These are phyloP conservation scores for Chiloscyllium punctatum DNA, from an alignment of 2,797 vertebrate genomes.

Conservation along the genomic window DNA sequence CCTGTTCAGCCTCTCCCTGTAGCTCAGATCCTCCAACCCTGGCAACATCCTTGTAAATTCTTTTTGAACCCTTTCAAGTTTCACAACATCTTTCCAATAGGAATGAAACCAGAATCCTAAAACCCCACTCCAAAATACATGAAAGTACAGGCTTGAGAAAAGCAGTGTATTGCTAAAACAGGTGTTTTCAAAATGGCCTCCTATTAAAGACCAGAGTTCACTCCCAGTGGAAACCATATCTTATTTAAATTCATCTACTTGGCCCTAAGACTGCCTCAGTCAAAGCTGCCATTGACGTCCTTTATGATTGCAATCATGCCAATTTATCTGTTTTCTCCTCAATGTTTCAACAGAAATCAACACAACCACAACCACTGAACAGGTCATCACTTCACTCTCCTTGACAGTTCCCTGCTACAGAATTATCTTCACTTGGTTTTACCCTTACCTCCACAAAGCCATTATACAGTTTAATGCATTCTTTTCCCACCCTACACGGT, in stretches of 20 bases:
- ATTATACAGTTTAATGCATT: background rate
- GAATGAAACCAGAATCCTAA: background rate
- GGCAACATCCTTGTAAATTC: too few species aligned
- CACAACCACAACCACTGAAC: background rate
- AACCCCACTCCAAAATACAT: background rate
- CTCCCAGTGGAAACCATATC: background rate
- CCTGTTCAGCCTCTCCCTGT: too few species aligned
- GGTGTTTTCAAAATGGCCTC: background rate
- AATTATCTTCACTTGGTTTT: background rate
- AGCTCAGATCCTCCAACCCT: too few species aligned
- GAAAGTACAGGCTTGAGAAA: background rate
- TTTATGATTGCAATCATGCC: background rate
- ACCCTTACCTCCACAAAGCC: background rate
- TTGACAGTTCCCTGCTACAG: background rate
- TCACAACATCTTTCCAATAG: too few species aligned
- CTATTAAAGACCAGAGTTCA: background rate
- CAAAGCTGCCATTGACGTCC: background rate
- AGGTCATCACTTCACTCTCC: background rate
- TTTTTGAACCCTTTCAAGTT: too few species aligned
- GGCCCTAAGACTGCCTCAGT: background rate
- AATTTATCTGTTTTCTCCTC: background rate
- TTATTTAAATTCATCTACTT: background rate
- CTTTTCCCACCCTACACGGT: background rate
- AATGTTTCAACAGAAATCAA: background rate
- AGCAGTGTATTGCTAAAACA: background rate